Conservation (phyloP, 1,140 invertebrate genomes). For the Laodelphax striatellus region DNA sequence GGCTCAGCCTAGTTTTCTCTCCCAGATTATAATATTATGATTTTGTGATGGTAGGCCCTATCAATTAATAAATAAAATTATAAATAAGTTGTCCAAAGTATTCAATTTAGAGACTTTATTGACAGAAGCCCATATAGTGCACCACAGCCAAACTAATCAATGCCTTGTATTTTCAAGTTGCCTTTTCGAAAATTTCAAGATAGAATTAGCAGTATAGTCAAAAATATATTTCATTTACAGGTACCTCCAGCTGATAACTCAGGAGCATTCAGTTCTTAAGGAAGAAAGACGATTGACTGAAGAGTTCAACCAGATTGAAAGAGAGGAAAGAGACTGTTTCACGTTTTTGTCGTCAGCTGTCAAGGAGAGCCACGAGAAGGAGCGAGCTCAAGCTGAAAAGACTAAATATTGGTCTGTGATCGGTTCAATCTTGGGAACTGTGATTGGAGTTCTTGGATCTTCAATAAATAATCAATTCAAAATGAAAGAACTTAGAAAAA, state of each 20-base stretch:
- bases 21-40: too few species aligned
- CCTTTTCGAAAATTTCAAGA: too few species aligned
- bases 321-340: slow-evolving; percentile 53
- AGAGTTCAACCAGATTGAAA: slow-evolving; percentile 28
- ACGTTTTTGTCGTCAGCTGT: slow-evolving; percentile 49
- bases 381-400: slow-evolving; percentile 55
- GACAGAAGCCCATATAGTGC: too few species aligned
- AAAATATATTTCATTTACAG: slow-evolving; percentile 12
- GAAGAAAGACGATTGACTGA: slow-evolving; percentile 21
- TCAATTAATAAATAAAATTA: too few species aligned
- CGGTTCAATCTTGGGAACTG: slow-evolving; percentile 54
- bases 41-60: too few species aligned
- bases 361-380: slow-evolving; percentile 58
- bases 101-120: too few species aligned
- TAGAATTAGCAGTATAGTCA: background rate
- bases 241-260: slow-evolving; percentile 35
- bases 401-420: slow-evolving; percentile 71
- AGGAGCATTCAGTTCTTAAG: slow-evolving; percentile 28
- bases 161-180: background rate
- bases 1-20: too few species aligned
- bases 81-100: too few species aligned
- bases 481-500: slow-evolving; percentile 48
- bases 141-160: too few species aligned
- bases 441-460: slow-evolving; percentile 51
- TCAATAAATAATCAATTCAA: slow-evolving; percentile 50